Evolutionary conservation across 1,140 invertebrate genomes (phyloP), one percentile per base, ranked within the genome.

Genomic region (Carcinoscorpius rotundicauda): DNA sequence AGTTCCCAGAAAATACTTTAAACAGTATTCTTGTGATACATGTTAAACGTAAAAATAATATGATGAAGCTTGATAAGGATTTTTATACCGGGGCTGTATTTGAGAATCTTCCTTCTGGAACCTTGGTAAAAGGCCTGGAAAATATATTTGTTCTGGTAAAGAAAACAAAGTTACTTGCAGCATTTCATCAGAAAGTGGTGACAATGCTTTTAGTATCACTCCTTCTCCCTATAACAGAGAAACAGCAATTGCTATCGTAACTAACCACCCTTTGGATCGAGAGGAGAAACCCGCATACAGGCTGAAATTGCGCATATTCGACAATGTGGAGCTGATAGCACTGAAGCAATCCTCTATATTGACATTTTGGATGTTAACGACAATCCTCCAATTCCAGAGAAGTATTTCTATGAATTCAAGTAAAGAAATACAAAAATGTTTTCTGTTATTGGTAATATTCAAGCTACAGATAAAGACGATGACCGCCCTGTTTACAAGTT

Each of bases 301-400:
- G 58, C 75, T 93, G 51, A 82, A 85, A 0, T 78, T 93, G 60
- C 84, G 88, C 71, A 90, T 89, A 0, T 83, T 82, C 5, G 88
- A 91, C 74, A 78, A 82, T 8, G 82, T 84, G 64, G 86, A 84
- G 79, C 87, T 5, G 88, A 88, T 73, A 87, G 83, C 66, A 85
- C 87, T 0, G 81, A 83, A 10, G 84, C 87, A 3, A 85, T 82
- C 55, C 81, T 96, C 4, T 78, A 81, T 29, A 82, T 97, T 4
- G 78, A 81, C 4, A 82, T 97, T 0, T 74, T 84, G 1, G 91
- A 97, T 73, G 86, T 87, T 70, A 97, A 98, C 75, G 93, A 97
- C 76, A 93, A 97, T 75, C 83, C 85, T 64, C 93, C 93, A 0
- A 78, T 86, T 6, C 94, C 96, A 75, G 83, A 84, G 3, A 81